Base-by-base conservation (phyloP, 2,113 vertebrate species). In the Megaleporinus macrocephalus region DNA sequence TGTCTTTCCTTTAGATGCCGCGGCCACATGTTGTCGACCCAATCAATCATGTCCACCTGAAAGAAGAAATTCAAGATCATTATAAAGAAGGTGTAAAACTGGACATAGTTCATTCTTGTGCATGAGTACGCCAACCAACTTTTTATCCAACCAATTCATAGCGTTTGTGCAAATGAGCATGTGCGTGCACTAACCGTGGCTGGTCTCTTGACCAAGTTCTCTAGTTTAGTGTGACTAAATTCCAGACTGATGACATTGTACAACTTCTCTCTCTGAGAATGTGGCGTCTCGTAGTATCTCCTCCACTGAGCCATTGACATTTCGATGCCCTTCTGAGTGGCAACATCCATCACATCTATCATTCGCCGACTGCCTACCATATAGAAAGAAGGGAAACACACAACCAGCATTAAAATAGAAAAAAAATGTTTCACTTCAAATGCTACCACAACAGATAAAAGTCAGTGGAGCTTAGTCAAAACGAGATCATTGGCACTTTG, bases 1-100 rank as follows among this genome's bases (percentile, higher is more conserved):
- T 99, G 98, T 84, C 96, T 95, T 89, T 99, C 97, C 85, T 99
- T 99, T 59, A 99, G 93, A 88, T 99, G 97, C 0, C 98, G 95
- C 13, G 98, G 98, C 98, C 98, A 99, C 96, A 99, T 99, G 85
- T 98, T 99, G 90, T 99, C 98, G 51, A 99, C 98, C 98, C 98
- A 99, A 88, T 99, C 98, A 83, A 99, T 97, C 73, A 98, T 94
- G 86, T 99, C 98, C 93, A 99, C 98, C 98, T 99, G 88, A 86
- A 72, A 78, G 15, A 83, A 12, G 83, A 61, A 5, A 16, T 29
- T n/a, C 30, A 11, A 16, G 18, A 36, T 14, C 18, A n/a, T 0
- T 51, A 55, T 1, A 53, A n/a, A n/a, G n/a, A n/a, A n/a, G n/a
- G n/a, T n/a, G n/a, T n/a, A n/a, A n/a, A n/a, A n/a, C n/a, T n/a